Conservation (phyloP, 37 sponge, comb jelly and placozoan species). For the Geodia barretti region DNA sequence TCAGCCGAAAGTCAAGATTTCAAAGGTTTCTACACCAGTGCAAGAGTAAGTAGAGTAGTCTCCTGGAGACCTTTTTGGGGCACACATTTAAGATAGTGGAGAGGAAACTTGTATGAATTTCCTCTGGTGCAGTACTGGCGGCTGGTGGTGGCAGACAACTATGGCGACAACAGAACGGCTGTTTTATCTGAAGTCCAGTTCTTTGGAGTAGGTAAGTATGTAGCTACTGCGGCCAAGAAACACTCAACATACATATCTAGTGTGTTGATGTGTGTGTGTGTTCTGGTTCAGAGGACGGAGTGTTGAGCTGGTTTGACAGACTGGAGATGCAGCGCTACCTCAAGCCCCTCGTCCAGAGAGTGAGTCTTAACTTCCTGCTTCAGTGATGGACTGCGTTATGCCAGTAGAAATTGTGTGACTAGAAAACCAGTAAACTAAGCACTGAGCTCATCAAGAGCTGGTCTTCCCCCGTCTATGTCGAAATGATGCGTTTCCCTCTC, state of each 20-base stretch:
- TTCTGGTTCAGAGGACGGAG: conserved; percentile 43
- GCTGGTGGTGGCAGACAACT: conserved; percentile 68
- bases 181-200: conserved; percentile 70
- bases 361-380: no score
- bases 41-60: conserved; percentile 55
- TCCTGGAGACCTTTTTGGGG: no score
- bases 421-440: no score
- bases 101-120: no score
- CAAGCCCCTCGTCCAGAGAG: conserved; percentile 62
- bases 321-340: conserved; percentile 51
- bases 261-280: no score
- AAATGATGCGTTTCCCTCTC: neutral
- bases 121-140: conserved; percentile 72
- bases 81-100: no score
- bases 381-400: no score
- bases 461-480: neutral
- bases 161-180: conserved; percentile 67
- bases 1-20: conserved; percentile 67
- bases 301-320: conserved; percentile 64
- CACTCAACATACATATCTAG: neutral
- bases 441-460: neutral
- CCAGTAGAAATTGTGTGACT: no score
- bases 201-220: conserved; percentile 83
- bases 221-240: neutral
- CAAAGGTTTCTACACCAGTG: conserved; percentile 74